Percentiles rank a stretch among this genome's conserved stretches.
These are phyloP conservation scores for Pocota personata DNA, from an alignment of 2,888 invertebrate genomes.

Conservation along the genomic window DNA sequence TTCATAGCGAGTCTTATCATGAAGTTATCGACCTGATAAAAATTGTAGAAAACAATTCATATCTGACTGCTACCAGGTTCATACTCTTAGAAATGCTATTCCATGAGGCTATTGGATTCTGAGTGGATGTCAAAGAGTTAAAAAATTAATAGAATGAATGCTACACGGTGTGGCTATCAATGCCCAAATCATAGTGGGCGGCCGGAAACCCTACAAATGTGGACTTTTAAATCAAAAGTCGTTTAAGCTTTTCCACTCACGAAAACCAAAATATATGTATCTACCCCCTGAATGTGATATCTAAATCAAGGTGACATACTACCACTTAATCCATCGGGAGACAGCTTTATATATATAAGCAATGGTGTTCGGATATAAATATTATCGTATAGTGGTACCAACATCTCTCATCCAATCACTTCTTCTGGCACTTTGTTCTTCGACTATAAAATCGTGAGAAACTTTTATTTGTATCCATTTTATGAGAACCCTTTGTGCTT, in stretches of 20 bases:
- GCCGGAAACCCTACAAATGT: too few species aligned
- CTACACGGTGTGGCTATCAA: too few species aligned
- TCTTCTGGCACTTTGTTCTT: not conserved
- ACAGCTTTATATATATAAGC: conserved; percentile 22
- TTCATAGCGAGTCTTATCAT: not conserved
- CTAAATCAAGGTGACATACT: conserved; percentile 43
- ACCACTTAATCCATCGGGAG: not conserved
- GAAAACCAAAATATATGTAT: not conserved
- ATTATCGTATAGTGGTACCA: conserved; percentile 1
- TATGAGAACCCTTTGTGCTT: conserved; percentile 29
- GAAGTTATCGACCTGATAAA: not conserved
- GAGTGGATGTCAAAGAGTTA: too few species aligned
- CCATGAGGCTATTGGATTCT: not conserved
- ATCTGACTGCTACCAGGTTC: not conserved
- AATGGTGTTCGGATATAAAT: conserved; percentile 27
- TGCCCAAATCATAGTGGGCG: too few species aligned
- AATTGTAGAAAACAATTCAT: not conserved
- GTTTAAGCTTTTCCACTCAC: not conserved
- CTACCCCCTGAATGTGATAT: not conserved
- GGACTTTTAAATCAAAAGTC: too few species aligned
- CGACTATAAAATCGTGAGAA: conserved; percentile 59
- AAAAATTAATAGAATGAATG: not conserved
- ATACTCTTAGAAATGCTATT: not conserved
- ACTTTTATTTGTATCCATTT: conserved; percentile 28
- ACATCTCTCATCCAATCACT: not conserved